These are phyloP conservation scores for Xanthia icteritia DNA, from an alignment of 2,888 invertebrate genomes.

Conservation along the genomic window DNA sequence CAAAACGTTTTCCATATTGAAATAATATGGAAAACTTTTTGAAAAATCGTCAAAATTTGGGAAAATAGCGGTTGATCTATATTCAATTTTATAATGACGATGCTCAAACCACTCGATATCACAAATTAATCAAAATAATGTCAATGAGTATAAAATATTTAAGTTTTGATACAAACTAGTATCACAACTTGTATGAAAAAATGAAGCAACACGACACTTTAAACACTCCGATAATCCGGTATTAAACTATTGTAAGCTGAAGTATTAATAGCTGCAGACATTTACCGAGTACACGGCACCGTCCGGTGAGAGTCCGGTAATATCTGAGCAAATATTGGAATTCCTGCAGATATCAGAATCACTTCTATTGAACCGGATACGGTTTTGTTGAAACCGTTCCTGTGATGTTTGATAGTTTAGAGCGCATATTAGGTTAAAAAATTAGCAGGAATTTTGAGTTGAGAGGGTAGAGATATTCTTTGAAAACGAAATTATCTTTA, in stretches of 20 bases:
- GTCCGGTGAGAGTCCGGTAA: constrained; percentile 47
- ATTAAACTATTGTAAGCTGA: constrained; percentile 40
- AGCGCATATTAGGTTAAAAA: constrained; percentile 7
- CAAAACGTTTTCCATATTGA: not conserved
- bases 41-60: not conserved
- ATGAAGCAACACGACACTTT: not conserved
- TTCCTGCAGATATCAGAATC: constrained; percentile 42
- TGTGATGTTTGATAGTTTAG: constrained; percentile 34
- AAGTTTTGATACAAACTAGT: too few species aligned
- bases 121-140: too few species aligned
- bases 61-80: too few species aligned
- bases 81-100: not conserved
- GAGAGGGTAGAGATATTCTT: not conserved
- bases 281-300: constrained; percentile 32
- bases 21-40: too few species aligned
- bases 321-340: constrained; percentile 57
- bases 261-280: constrained; percentile 42
- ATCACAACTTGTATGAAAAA: not conserved
- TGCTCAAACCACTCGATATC: not conserved
- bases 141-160: too few species aligned
- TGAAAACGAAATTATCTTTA: not conserved
- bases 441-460: constrained; percentile 9
- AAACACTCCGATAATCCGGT: constrained; percentile 24
- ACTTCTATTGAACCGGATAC: constrained; percentile 38
- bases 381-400: constrained; percentile 21